Conservation (phyloP, 2,113 vertebrate species). For the Chloebia gouldiae region DNA sequence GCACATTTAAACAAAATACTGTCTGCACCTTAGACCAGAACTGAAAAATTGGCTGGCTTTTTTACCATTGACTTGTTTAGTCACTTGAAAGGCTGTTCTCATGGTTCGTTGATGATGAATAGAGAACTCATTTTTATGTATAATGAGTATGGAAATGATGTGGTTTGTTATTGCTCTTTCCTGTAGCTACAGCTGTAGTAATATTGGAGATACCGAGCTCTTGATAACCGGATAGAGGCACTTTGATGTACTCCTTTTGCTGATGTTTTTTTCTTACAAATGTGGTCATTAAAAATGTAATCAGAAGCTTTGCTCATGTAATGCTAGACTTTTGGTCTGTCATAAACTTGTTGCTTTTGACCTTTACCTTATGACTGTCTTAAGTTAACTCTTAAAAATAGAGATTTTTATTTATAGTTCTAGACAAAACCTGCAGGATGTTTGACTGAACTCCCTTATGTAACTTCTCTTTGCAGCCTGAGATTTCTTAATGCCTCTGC, state of each 20-base stretch:
- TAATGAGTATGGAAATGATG: background rate
- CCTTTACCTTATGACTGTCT: background rate
- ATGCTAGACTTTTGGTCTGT: background rate
- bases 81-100: background rate
- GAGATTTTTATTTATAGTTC: background rate
- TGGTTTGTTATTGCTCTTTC: background rate
- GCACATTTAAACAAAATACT: background rate
- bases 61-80: background rate
- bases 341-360: background rate
- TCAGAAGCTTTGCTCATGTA: background rate
- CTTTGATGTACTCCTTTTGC: rapidly evolving
- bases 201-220: background rate
- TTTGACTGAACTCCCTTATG: background rate
- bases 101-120: background rate
- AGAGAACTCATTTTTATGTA: background rate
- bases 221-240: background rate
- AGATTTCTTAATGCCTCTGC: constrained; percentile 93
- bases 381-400: background rate
- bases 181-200: background rate
- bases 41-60: background rate
- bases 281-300: background rate
- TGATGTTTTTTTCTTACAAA: background rate
- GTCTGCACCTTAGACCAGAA: background rate
- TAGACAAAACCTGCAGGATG: background rate
- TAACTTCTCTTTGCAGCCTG: constrained; percentile 77